Conservation (phyloP, 2,888 invertebrate species). For the Cheilosia pagana region DNA sequence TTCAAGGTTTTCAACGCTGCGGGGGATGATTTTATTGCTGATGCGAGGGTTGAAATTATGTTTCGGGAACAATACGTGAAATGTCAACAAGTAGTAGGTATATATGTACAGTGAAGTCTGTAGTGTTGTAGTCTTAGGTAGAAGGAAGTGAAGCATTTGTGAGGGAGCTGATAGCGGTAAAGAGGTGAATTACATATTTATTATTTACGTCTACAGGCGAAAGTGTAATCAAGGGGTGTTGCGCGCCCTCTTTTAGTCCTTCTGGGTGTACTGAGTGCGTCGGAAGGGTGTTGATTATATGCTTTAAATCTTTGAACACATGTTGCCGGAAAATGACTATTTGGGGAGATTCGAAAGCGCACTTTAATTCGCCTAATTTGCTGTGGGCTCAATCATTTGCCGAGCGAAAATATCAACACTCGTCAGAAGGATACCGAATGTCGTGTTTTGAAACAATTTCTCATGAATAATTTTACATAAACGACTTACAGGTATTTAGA, state of each 20-base stretch:
- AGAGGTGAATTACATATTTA: slow-evolving; percentile 50
- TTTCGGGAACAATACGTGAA: slow-evolving; percentile 56
- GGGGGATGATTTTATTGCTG: slow-evolving; percentile 38
- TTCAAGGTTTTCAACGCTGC: slow-evolving; percentile 46
- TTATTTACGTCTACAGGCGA: slow-evolving; percentile 50
- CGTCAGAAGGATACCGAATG: background rate
- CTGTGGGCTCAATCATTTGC: background rate
- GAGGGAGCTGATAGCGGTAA: background rate
- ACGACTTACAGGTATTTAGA: too few relatives aligned
- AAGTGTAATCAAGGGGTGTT: slow-evolving; percentile 40
- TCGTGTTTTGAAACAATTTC: background rate
- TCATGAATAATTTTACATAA: slow-evolving; percentile 4
- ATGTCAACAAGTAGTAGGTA: slow-evolving; percentile 64
- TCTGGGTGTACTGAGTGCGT: background rate
- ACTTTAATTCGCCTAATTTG: slow-evolving; percentile 22
- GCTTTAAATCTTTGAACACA: slow-evolving; percentile 33
- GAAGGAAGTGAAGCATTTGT: slow-evolving; percentile 1
- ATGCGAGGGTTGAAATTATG: slow-evolving; percentile 54
- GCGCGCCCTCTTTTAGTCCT: slow-evolving; percentile 7
- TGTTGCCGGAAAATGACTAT: slow-evolving; percentile 33
- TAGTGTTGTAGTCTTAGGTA: background rate
- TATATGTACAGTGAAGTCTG: background rate
- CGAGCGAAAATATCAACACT: too few relatives aligned
- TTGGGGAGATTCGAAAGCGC: background rate
- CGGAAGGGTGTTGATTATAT: slow-evolving; percentile 33